phyloP scores from a whole-genome alignment of 2,113 vertebrate species.

The Peromyscus polionotus region DNA sequence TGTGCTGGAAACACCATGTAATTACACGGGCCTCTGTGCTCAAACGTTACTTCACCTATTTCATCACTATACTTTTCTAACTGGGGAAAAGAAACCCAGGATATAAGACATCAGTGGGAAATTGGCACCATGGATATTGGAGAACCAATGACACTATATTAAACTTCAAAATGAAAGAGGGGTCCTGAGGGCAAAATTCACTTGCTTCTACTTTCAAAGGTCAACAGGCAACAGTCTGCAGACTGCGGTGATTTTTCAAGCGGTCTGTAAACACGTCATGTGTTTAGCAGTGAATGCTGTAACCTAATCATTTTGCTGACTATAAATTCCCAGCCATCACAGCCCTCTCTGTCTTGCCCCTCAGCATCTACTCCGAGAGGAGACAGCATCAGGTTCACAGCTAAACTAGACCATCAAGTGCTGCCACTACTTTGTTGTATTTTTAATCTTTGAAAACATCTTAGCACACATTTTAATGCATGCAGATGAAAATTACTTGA shows the following conservation, averaged over 20 bases:
- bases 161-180: slow-evolving; percentile 78
- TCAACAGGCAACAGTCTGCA: slow-evolving; percentile 69
- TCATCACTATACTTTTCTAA: slow-evolving; percentile 74
- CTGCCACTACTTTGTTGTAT: background rate
- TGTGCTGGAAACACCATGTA: slow-evolving; percentile 64
- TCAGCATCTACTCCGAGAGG: background rate
- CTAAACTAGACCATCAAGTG: background rate
- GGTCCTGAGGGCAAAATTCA: slow-evolving; percentile 70
- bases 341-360: slow-evolving; percentile 49
- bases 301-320: slow-evolving; percentile 78
- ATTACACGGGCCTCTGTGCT: slow-evolving; percentile 66
- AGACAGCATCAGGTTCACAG: background rate
- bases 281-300: slow-evolving; percentile 75
- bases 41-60: slow-evolving; percentile 62
- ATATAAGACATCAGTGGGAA: slow-evolving; percentile 73
- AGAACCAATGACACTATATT: slow-evolving; percentile 74
- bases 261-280: slow-evolving; percentile 74
- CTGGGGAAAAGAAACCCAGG: slow-evolving; percentile 60
- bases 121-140: slow-evolving; percentile 62
- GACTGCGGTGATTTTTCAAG: slow-evolving; percentile 78
- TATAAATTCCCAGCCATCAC: slow-evolving; percentile 71
- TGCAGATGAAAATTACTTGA: slow-evolving; percentile 31
- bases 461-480: slow-evolving; percentile 33
- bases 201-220: slow-evolving; percentile 72
- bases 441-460: slow-evolving; percentile 3